phyloP scores from a whole-genome alignment of 2,113 vertebrate species.

The Australoheros scitulus region DNA sequence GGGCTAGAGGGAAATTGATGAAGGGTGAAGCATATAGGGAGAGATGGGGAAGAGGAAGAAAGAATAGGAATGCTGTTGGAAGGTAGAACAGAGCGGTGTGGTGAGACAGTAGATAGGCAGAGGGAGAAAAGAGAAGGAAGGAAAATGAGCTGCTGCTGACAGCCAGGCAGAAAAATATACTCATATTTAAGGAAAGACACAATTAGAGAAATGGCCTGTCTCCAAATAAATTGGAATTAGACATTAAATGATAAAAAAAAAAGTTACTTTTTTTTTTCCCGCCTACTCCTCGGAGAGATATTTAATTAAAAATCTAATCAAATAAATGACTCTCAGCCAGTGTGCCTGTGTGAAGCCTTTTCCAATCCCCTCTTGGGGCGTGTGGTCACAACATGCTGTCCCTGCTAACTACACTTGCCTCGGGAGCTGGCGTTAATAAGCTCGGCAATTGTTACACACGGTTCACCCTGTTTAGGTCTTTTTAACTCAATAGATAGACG shows the following conservation, averaged over 20 bases:
- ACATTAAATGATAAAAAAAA: conserved; percentile 73
- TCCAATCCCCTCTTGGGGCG: conserved; percentile 65
- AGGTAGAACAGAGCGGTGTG: conserved; percentile 23
- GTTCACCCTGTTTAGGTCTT: conserved; percentile 50
- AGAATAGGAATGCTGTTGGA: not conserved
- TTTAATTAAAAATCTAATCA: conserved; percentile 80
- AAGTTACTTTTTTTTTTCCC: conserved; percentile 30
- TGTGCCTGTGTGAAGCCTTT: conserved; percentile 62
- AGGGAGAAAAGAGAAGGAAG: not conserved
- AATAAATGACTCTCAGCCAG: conserved; percentile 73
- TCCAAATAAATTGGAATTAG: conserved; percentile 72
- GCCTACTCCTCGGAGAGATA: conserved; percentile 64
- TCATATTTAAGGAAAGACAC: conserved; percentile 60
- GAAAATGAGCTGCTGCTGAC: conserved; percentile 29
- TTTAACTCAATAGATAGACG: conserved; percentile 31
- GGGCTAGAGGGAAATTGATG: conserved; percentile 43
- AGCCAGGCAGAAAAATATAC: conserved; percentile 20
- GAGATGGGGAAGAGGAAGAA: not conserved
- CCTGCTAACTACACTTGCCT: conserved; percentile 66
- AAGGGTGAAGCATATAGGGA: conserved; percentile 21
- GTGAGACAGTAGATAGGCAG: not conserved
- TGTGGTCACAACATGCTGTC: conserved; percentile 66
- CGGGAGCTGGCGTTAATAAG: conserved; percentile 61
- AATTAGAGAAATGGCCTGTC: conserved; percentile 63
- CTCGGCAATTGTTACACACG: conserved; percentile 51